Evolutionary conservation across 2,113 vertebrate species (phyloP).

Genomic region (Lophura nycthemera): DNA sequence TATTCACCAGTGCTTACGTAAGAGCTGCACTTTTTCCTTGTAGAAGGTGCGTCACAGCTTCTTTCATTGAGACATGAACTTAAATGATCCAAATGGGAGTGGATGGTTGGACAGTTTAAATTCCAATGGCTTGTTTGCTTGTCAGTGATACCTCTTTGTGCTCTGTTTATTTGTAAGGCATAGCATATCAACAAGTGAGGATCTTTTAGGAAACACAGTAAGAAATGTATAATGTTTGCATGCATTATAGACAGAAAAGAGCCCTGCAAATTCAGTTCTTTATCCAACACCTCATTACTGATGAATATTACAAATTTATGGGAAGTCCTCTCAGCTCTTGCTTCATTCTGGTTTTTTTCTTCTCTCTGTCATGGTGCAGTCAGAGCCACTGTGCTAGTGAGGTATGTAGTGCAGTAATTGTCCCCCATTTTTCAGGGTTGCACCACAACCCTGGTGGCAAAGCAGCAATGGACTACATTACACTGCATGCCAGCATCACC

Average conservation of each 20-base stretch:
- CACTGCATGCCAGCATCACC: background rate
- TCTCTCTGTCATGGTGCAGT: background rate
- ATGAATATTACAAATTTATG: background rate
- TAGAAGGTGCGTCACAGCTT: background rate
- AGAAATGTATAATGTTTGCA: background rate
- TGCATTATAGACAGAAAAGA: background rate
- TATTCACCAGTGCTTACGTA: rapidly evolving
- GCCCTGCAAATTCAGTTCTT: background rate
- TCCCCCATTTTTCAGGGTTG: background rate
- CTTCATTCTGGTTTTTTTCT: background rate
- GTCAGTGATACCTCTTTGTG: background rate
- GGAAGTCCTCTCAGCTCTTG: background rate
- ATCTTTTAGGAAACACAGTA: background rate
- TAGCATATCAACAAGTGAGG: background rate
- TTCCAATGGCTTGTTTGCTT: background rate
- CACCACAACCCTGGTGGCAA: background rate
- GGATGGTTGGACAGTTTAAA: background rate
- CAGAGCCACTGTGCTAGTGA: no score
- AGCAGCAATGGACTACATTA: rapidly evolving
- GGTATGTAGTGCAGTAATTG: no score
- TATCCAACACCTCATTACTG: background rate
- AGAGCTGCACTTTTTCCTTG: background rate
- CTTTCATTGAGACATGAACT: background rate
- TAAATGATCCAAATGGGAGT: background rate
- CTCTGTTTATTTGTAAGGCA: background rate